Percentiles rank a stretch among this genome's conserved stretches.
Evolutionary conservation across 2,797 vertebrate genomes (phyloP).

Genomic region (Coracias cyanogaster): DNA sequence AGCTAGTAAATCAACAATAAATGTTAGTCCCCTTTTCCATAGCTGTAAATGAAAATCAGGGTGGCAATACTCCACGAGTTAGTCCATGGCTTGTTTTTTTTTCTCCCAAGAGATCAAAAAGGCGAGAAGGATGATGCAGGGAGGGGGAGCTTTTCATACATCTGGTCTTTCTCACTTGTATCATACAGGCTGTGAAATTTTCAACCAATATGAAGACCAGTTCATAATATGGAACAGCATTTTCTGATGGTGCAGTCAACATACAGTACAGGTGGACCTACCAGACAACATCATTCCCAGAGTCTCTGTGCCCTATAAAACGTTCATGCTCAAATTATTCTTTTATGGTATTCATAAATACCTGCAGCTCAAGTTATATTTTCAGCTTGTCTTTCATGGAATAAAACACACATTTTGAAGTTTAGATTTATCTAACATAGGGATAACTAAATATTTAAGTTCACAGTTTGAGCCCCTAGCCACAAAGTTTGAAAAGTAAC

Average conservation of each 20-base stretch:
- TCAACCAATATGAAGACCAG: background rate
- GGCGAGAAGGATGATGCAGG: accelerated
- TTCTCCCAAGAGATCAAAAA: background rate
- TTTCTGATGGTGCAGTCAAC: background rate
- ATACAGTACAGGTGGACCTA: background rate
- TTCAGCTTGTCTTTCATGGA: background rate
- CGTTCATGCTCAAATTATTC: background rate
- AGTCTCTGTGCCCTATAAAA: background rate
- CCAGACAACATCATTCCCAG: background rate
- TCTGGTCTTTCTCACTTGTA: background rate
- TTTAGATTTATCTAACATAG: background rate
- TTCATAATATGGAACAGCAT: background rate
- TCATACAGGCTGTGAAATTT: background rate
- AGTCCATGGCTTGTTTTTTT: accelerated
- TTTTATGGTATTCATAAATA: background rate
- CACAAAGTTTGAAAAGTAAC: background rate
- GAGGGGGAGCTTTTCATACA: background rate
- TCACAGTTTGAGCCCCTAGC: background rate
- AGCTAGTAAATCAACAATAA: background rate
- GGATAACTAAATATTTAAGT: background rate
- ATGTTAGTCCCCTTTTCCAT: background rate
- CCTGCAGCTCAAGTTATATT: background rate
- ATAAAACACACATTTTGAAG: background rate
- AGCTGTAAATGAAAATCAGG: background rate
- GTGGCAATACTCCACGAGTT: background rate